Evolutionary conservation across 1,140 invertebrate genomes (phyloP), one percentile per base, ranked within the genome.

Genomic region (Medauroidea extradentata): DNA sequence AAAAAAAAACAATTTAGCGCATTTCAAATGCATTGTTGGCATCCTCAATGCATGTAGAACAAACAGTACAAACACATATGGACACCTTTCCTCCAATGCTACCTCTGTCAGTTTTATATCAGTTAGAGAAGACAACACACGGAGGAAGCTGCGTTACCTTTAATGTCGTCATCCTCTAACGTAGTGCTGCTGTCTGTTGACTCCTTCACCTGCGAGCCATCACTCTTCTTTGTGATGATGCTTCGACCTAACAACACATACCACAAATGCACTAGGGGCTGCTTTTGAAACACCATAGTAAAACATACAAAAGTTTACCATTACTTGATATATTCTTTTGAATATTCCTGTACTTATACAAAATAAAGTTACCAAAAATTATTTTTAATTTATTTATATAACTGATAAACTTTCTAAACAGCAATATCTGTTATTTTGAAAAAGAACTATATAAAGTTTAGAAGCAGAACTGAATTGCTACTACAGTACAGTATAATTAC

Each of bases 171-270:
- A 75, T 96, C 93, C 76, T 94, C 83, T 54, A 93, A 86, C 61
- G 93, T 96, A 71, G 91, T 94, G 70, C 90, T 94, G 72, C 88
- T 90, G 73, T 96, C 93, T 29, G 93, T 94, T 21, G 92, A 95
- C 76, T 96, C 93, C 75, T 96, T 96, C 16, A 96, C 92, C 79
- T 95, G 92, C 60, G 91, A 94, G 62, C 93, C 92, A 69, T 94
- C 92, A 46, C 91, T 89, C 75, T 96, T 96, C 77, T 95, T 96
- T 65, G 88, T 91, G 53, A 94, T 86, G 79, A 94, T 94, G 71
- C 87, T 90, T 79, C 85, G 83, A 83, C 85, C 87, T 89, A 78
- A 62, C 59, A 70, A 65, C 18, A 46, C 16, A 21, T n/a, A 44
- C 27, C 16, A 8, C 27, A 18, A 14, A 50, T 23, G 21, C 43